Percentiles rank a stretch among this genome's conserved stretches.
phyloP scores from a whole-genome alignment of 2,113 vertebrate genomes.

The Pterocles orientalis region DNA sequence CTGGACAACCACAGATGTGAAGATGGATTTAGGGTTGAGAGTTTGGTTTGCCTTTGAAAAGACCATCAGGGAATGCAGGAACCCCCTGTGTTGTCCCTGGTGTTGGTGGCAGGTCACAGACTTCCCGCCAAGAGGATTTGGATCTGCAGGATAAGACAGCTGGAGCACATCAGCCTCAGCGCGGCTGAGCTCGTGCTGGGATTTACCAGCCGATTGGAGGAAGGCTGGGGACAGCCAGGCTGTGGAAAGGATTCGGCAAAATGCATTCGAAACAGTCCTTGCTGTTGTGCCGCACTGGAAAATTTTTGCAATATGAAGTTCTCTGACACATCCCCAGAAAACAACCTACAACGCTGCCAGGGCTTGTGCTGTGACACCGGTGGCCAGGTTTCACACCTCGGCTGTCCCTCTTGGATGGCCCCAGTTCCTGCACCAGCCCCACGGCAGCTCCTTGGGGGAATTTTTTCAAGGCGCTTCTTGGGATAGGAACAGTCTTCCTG shows the following conservation, averaged over 20 bases:
- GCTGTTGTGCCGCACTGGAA: not conserved
- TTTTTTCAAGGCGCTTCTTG: not conserved
- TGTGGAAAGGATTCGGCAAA: not conserved
- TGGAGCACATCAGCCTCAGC: not conserved
- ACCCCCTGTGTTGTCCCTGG: not conserved
- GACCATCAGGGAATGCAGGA: not conserved
- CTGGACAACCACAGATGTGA: not conserved
- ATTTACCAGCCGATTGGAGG: not conserved
- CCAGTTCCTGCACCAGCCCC: not conserved
- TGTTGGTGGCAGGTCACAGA: not conserved
- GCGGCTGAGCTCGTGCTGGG: not conserved
- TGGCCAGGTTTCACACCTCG: not conserved
- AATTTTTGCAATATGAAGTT: not conserved
- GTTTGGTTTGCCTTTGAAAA: not conserved
- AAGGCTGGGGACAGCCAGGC: not conserved
- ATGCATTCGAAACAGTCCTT: accelerated
- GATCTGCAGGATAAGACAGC: not conserved
- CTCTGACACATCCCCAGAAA: not conserved
- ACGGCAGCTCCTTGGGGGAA: not conserved
- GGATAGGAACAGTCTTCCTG: not conserved
- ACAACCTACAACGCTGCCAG: not conserved
- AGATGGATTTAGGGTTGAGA: not conserved
- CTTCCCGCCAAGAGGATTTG: not conserved
- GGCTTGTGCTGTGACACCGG: not conserved
- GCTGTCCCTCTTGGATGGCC: not conserved